A percentile compares a stretch with the other conserved stretches of the same genome.
Conservation (phyloP, 1,140 invertebrate genomes). For the Physella acuta region DNA sequence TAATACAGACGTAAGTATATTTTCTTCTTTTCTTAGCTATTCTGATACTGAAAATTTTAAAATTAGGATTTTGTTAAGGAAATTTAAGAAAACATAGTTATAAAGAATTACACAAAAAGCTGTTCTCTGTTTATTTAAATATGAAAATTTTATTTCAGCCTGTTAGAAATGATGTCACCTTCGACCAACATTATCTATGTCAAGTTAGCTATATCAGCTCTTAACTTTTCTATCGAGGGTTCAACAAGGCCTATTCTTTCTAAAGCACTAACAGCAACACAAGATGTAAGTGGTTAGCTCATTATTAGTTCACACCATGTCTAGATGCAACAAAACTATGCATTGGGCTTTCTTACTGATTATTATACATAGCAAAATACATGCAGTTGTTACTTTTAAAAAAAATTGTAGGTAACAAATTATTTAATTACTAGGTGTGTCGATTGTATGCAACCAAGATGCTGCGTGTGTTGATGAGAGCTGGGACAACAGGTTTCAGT, state of each 20-base stretch:
- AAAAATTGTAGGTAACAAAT: no score
- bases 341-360: no score
- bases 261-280: slow-evolving; percentile 59
- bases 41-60: neutral
- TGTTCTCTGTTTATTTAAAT: no score
- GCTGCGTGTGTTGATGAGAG: slow-evolving; percentile 78
- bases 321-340: no score
- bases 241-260: slow-evolving; percentile 66
- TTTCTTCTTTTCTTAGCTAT: no score
- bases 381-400: no score
- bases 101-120: no score
- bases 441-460: slow-evolving; percentile 88
- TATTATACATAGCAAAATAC: no score
- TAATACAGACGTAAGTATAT: slow-evolving; percentile 72
- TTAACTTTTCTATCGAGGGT: slow-evolving; percentile 80
- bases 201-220: slow-evolving; percentile 84
- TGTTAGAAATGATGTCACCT: slow-evolving; percentile 77
- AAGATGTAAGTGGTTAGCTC: slow-evolving; percentile 57
- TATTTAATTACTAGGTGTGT: no score
- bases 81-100: neutral
- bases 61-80: neutral
- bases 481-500: slow-evolving; percentile 52
- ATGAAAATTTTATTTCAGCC: slow-evolving; percentile 64
- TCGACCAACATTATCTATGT: slow-evolving; percentile 89
- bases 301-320: no score